A percentile compares a stretch with the other conserved stretches of the same genome.
Evolutionary conservation across 2,888 invertebrate genomes (phyloP).

Genomic region (Luffia ferchaultella): DNA sequence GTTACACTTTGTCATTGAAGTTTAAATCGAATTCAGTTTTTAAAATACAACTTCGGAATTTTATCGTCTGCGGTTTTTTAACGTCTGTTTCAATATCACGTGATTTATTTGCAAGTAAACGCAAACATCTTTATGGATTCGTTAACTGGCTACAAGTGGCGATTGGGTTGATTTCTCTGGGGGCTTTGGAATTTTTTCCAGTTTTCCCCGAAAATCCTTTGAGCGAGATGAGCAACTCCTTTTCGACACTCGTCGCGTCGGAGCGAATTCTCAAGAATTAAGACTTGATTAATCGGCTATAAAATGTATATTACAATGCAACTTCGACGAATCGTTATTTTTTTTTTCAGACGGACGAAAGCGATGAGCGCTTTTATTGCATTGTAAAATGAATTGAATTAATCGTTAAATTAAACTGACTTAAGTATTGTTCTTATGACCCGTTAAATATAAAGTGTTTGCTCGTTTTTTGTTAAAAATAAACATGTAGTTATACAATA

Average conservation of each 20-base stretch:
- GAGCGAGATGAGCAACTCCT: constrained; percentile 10
- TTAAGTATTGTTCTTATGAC: not conserved
- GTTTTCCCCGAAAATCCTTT: constrained; percentile 13
- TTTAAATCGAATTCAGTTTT: too few relatives aligned
- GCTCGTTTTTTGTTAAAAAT: not conserved
- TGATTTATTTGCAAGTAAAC: not conserved
- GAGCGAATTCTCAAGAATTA: constrained; percentile 30
- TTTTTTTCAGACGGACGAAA: constrained; percentile 21
- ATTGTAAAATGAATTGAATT: constrained; percentile 44
- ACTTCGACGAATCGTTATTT: constrained; percentile 29
- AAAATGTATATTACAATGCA: constrained; percentile 39
- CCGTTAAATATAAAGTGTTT: not conserved
- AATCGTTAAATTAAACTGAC: constrained; percentile 41
- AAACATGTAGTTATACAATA: too few relatives aligned
- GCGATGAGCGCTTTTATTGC: constrained; percentile 31
- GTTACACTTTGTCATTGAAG: too few relatives aligned
- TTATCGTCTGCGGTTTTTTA: too few relatives aligned
- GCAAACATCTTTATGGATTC: constrained; percentile 28
- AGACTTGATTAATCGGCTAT: constrained; percentile 40
- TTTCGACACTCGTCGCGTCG: constrained; percentile 30
- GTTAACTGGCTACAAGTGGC: constrained; percentile 4
- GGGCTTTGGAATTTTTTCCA: constrained; percentile 8
- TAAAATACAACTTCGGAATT: too few relatives aligned
- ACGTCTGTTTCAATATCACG: too few relatives aligned
- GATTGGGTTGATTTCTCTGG: constrained; percentile 6